Evolutionary conservation across 2,888 invertebrate species (phyloP).

Genomic region (Ophion slaviceki): DNA sequence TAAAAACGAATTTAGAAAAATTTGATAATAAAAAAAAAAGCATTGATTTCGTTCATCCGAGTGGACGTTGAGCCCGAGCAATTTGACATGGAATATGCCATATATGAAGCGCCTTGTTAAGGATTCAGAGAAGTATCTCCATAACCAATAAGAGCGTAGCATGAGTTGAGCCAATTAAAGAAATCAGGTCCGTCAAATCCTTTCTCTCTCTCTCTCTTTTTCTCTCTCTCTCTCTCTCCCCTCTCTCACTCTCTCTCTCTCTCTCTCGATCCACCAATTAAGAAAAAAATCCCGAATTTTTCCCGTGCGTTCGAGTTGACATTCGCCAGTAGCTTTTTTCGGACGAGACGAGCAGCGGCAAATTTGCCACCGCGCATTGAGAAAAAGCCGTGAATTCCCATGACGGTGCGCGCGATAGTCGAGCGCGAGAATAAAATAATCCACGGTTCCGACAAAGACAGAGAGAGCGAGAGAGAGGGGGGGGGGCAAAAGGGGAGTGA

Average conservation of each 20-base stretch:
- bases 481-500: conserved; percentile 71
- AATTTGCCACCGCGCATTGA: conserved; percentile 19
- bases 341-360: conserved; percentile 10
- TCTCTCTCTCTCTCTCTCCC: conserved; percentile 3
- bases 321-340: conserved; percentile 23
- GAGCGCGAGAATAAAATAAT: conserved; percentile 60
- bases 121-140: conserved; percentile 32
- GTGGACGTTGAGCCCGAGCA: background rate
- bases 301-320: conserved; percentile 14
- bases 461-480: conserved; percentile 30
- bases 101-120: conserved; percentile 21
- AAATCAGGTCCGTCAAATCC: conserved; percentile 64
- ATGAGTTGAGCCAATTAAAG: conserved; percentile 61
- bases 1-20: too few relatives aligned
- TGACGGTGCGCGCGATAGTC: conserved; percentile 58
- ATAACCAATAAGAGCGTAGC: conserved; percentile 15
- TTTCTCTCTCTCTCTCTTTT: conserved; percentile 9
- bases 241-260: conserved; percentile 5
- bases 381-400: conserved; percentile 57
- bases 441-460: conserved; percentile 32
- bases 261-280: conserved; percentile 51
- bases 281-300: conserved; percentile 30
- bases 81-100: background rate
- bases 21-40: too few relatives aligned
- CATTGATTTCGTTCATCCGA: background rate